Evolutionary conservation across 2,113 vertebrate genomes (phyloP), one percentile per base, ranked within the genome.

Genomic region (Ramphastos sulfuratus): DNA sequence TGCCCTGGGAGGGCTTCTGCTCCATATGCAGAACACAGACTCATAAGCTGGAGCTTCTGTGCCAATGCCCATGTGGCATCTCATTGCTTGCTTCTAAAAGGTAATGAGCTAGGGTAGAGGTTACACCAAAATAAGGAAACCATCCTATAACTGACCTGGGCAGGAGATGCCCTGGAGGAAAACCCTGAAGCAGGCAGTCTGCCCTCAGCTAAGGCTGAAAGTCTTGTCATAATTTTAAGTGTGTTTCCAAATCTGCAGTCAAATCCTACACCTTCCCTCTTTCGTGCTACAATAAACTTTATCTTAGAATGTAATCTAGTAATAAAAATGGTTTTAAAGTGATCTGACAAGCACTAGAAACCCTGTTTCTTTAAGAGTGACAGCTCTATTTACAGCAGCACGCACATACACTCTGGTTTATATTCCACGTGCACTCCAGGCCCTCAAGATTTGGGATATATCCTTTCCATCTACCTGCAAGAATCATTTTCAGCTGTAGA

Each of bases 241-340:
- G 74, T 18, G 27, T 65, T 95, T 94, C 60, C 71, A 90, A 82
- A 95, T 87, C 92, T 82, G 71, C 78, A 96, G 87, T 76, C 85
- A 87, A 95, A 92, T 82, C 81, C 94, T 82, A 82, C 58, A 88
- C 94, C 86, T 86, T 92, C 61, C 61, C 54, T 89, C 84, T 82
- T 92, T 76, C 79, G 90, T 78, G n/a, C 89, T 79, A 94, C 93
- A 95, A 94, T 89, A 95, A 94, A 95, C 75, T 92, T 96, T 94
- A 96, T 96, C 95, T 95, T 50, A 59, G 55, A 89, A 87, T n/a
- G 72, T 92, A 94, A 96, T 96, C 93, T 95, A 89, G 93, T 87
- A 96, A 95, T 95, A 95, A 96, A 96, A 96, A 92, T 59, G 87
- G 84, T 94, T 96, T 95, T 94, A 95, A 94, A 95, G 85, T 89